Evolutionary conservation across 2,888 invertebrate species (phyloP).

Genomic region (Lumbricus terrestris): DNA sequence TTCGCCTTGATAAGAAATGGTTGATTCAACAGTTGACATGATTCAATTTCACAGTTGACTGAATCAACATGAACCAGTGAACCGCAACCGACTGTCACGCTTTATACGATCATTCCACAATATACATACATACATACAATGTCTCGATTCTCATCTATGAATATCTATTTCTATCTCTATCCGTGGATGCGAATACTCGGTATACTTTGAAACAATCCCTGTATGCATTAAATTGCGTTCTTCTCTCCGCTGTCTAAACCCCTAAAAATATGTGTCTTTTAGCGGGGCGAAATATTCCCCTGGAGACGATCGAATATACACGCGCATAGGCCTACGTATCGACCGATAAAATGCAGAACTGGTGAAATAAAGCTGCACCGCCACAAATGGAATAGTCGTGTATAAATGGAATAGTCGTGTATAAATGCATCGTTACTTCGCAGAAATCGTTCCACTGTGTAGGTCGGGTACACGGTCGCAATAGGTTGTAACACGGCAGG

Average conservation of each 20-base stretch:
- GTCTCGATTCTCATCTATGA: not conserved
- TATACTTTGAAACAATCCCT: not conserved
- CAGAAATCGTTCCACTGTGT: not conserved
- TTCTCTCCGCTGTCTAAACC: not conserved
- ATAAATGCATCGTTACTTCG: not conserved
- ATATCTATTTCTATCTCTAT: not conserved
- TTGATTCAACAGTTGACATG: slow-evolving; percentile 3
- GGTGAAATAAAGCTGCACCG: not conserved
- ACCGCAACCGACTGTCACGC: not conserved
- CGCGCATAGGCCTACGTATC: not conserved
- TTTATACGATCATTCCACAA: not conserved
- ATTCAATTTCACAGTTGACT: not conserved
- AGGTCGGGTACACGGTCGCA: not conserved
- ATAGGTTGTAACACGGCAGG: slow-evolving; percentile 3
- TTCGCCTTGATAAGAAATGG: not conserved
- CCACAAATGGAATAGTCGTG: not conserved
- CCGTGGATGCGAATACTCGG: not conserved
- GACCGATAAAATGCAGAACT: not conserved
- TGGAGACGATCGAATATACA: not conserved
- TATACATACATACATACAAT: not conserved
- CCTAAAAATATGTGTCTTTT: not conserved
- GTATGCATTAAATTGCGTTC: not conserved
- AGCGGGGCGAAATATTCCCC: not conserved
- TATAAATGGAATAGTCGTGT: not conserved
- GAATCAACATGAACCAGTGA: not conserved